These are phyloP conservation scores for Todiramphus chloris DNA, from an alignment of 2,113 vertebrate genomes.

Conservation along the genomic window DNA sequence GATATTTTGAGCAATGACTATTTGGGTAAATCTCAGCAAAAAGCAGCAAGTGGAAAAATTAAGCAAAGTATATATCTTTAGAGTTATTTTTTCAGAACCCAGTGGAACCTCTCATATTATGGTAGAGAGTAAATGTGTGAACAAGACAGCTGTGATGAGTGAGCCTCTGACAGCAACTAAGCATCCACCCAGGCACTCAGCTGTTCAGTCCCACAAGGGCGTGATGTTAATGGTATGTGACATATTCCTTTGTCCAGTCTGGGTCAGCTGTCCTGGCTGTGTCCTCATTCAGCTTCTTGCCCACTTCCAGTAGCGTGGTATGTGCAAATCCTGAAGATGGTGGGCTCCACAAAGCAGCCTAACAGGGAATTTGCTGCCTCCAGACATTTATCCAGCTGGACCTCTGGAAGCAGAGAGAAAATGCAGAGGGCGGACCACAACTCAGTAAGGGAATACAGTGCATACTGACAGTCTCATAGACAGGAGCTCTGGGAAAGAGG, in stretches of 20 bases:
- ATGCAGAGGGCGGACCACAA: neutral
- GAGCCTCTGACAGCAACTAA: neutral
- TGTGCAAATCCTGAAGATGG: neutral
- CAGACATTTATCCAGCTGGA: neutral
- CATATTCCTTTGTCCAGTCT: neutral
- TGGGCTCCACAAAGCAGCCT: neutral
- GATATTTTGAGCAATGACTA: neutral
- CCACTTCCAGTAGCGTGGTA: neutral
- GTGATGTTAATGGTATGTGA: neutral
- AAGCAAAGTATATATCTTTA: neutral
- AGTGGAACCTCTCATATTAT: neutral
- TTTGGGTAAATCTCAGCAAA: neutral
- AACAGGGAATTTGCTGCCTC: neutral
- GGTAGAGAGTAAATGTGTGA: neutral
- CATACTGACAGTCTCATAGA: neutral
- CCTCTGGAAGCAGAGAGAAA: neutral
- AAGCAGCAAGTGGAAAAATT: neutral
- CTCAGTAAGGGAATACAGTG: neutral
- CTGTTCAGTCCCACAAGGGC: neutral
- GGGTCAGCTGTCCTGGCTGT: neutral
- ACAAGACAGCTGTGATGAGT: neutral
- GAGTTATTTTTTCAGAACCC: neutral
- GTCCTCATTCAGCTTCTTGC: neutral
- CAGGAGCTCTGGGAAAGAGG: neutral
- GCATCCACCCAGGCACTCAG: neutral